Conservation (phyloP, 2,797 vertebrate genomes). For the Pagetopsis macropterus region DNA sequence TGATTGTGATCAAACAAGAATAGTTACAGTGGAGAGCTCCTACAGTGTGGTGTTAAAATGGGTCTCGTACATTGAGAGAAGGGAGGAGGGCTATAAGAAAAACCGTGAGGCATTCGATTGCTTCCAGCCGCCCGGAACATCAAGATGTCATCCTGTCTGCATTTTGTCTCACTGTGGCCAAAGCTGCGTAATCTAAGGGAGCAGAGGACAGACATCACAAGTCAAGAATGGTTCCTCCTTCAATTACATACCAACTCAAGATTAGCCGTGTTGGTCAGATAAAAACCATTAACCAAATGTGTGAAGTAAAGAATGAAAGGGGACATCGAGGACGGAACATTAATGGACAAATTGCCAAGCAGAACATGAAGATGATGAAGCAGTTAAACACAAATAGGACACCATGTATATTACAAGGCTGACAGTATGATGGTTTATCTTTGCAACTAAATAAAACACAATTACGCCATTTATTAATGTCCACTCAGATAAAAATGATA, state of each 20-base stretch:
- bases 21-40: conserved; percentile 37
- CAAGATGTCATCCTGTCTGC: conserved; percentile 35
- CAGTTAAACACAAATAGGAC: not conserved
- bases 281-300: not conserved
- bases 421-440: not conserved
- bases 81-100: conserved; percentile 14
- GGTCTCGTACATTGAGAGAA: conserved; percentile 40
- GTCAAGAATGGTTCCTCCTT: not conserved
- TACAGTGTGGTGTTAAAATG: conserved; percentile 63
- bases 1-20: conserved; percentile 36
- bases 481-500: not conserved
- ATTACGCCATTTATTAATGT: not conserved
- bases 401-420: not conserved
- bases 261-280: not conserved
- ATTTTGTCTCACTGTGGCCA: conserved; percentile 27
- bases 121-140: conserved; percentile 33
- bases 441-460: not conserved
- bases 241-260: not conserved
- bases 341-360: not conserved
- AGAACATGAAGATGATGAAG: conserved; percentile 2
- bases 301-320: not conserved
- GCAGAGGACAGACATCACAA: conserved; percentile 10
- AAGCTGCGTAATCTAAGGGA: conserved; percentile 19
- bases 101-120: conserved; percentile 27
- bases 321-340: not conserved